Evolutionary conservation across 2,888 invertebrate species (phyloP), one percentile per base, ranked within the genome.

Genomic region (Chrysopilus asiliformis): DNA sequence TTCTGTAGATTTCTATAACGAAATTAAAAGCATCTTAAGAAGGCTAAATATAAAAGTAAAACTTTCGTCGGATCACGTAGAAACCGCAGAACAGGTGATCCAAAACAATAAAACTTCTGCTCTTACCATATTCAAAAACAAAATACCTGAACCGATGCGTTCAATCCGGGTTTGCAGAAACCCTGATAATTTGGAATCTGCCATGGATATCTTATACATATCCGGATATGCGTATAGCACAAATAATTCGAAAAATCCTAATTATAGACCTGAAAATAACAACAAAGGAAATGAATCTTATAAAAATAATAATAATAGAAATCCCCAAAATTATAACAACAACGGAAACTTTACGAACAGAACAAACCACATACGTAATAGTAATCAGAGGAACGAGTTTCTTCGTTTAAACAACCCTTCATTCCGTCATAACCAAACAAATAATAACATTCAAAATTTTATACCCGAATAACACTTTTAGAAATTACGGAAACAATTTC

Each of bases 41-140:
- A 10, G 20, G 13, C 10, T 32, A 17, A 32, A 32, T 19, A 32
- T 19, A 6, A 32, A 32, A 32, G 24, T 2, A n/a, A 9, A n/a
- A 2, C 9, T 2, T 3, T 9, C 9, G 24, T 10, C 2, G 9
- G 3, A n/a, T 3, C 4, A 18, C 14, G 2, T 22, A 2, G 33
- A 22, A 13, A 14, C 10, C 8, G 10, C 10, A n/a, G 9, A 8
- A 8, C 5, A 22, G 13, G 24, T 14, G 16, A 33, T 33, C 2
- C 14, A 24, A 9, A 17, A 16, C 9, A 33, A 34, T 15, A 34
- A 12, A 5, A 8, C 20, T 13, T 12, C 15, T 4, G 18, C 19
- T 7, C 9, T 19, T 10, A 7, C 15, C 15, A 18, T 12, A 4
- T 33, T 33, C 4, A 33, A 19, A 16, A 22, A 33, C n/a, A 20